Evolutionary conservation across 1,140 invertebrate genomes (phyloP).

Genomic region (Drosophila nikananu): DNA sequence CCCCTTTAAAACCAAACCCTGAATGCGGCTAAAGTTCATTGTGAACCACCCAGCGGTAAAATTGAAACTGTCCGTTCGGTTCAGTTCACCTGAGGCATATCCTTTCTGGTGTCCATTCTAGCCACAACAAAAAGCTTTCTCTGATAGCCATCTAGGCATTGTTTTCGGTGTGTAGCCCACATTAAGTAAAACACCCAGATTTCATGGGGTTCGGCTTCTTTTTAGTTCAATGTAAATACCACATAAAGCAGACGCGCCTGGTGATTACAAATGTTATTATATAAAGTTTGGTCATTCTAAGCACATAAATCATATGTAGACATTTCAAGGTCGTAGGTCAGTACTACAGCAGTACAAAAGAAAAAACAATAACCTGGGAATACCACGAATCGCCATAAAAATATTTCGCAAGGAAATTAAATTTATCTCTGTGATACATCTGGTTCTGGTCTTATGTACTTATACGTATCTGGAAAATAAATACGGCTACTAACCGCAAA

Average conservation of each 20-base stretch:
- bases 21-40: constrained; percentile 55
- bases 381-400: neutral
- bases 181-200: constrained; percentile 9
- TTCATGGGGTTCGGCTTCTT: constrained; percentile 19
- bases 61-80: constrained; percentile 17
- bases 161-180: constrained; percentile 17
- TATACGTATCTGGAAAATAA: constrained; percentile 16
- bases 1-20: constrained; percentile 48
- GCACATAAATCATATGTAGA: constrained; percentile 12
- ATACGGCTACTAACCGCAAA: constrained; percentile 41
- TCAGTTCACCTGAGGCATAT: constrained; percentile 5
- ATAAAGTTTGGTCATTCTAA: constrained; percentile 1
- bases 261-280: neutral
- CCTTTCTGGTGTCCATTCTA: constrained; percentile 14
- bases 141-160: constrained; percentile 57
- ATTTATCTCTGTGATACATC: neutral
- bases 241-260: constrained; percentile 2
- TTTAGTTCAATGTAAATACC: constrained; percentile 45
- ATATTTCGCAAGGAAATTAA: constrained; percentile 8
- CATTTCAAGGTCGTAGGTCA: constrained; percentile 18
- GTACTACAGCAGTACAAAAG: neutral
- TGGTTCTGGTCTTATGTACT: constrained; percentile 7
- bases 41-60: constrained; percentile 26
- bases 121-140: constrained; percentile 27
- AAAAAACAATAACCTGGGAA: neutral